Evolutionary conservation across 2,797 vertebrate genomes (phyloP).

Genomic region (Gadopsis marmoratus): DNA sequence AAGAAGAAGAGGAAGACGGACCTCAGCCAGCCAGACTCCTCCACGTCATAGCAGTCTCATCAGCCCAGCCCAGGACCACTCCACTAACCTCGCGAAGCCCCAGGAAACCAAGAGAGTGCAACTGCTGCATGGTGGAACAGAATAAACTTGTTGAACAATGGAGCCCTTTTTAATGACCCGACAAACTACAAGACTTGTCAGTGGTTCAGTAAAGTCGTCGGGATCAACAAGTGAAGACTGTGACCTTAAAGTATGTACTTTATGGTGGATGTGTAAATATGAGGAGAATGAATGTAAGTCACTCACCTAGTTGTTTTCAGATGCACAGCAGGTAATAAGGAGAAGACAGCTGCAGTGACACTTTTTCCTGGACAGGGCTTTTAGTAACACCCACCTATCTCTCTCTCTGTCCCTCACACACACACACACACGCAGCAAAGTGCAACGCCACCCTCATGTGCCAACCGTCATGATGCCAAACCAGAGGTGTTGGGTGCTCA

Average conservation of each 20-base stretch:
- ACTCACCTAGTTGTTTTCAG: conserved; percentile 32
- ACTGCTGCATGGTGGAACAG: conserved; percentile 12
- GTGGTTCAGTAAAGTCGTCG: background rate
- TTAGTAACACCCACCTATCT: conserved; percentile 10
- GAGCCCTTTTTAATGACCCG: conserved; percentile 26
- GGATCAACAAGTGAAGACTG: conserved; percentile 24
- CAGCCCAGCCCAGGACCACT: conserved; percentile 19
- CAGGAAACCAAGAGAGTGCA: conserved; percentile 15
- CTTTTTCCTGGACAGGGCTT: conserved; percentile 34
- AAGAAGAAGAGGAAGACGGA: conserved; percentile 74
- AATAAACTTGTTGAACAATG: conserved; percentile 26
- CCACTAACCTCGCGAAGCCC: conserved; percentile 15
- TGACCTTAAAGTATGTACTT: conserved; percentile 10
- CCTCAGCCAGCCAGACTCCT: conserved; percentile 75
- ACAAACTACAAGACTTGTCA: conserved; percentile 15
- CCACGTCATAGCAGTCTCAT: conserved; percentile 68
- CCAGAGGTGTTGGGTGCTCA: conserved; percentile 83
- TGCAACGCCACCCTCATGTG: conserved; percentile 71
- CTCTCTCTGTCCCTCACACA: background rate
- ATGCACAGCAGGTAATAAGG: conserved; percentile 34
- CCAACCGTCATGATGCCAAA: conserved; percentile 79
- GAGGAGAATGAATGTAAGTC: conserved; percentile 48
- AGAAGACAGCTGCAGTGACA: conserved; percentile 17
- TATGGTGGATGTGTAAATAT: conserved; percentile 50
- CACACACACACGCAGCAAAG: conserved; percentile 38